Evolutionary conservation across 2,113 vertebrate genomes (phyloP).

Genomic region (Stigmatopora argus): DNA sequence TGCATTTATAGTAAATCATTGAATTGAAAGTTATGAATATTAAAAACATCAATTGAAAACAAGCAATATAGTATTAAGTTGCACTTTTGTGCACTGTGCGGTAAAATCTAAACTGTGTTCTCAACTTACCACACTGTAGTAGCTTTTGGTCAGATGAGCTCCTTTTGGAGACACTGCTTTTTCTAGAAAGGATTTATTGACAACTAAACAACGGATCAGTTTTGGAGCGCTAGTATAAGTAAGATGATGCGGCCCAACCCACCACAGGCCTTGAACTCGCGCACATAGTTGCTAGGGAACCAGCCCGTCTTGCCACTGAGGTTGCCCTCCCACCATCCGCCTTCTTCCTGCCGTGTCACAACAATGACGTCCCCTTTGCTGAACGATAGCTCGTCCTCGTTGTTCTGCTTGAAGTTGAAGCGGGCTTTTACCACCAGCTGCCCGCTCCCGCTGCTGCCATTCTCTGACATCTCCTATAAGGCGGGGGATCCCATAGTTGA

Average conservation of each 20-base stretch:
- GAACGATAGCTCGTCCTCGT: slow-evolving; percentile 97
- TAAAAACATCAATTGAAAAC: no score
- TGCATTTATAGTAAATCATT: no score
- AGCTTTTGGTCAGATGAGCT: slow-evolving; percentile 91
- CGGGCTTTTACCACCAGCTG: slow-evolving; percentile 91
- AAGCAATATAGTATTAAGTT: no score
- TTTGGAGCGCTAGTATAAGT: not conserved
- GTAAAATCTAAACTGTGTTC: not conserved
- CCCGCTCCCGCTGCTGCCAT: slow-evolving; percentile 78
- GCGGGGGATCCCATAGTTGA: not conserved
- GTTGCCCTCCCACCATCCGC: slow-evolving; percentile 97
- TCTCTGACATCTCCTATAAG: slow-evolving; percentile 92
- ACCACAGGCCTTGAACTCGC: slow-evolving; percentile 92
- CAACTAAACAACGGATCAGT: not conserved
- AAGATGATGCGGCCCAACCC: slow-evolving; percentile 53
- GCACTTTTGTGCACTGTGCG: not conserved
- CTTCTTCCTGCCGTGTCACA: slow-evolving; percentile 92
- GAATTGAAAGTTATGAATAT: no score
- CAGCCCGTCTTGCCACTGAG: slow-evolving; percentile 90
- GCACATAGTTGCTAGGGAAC: slow-evolving; percentile 99
- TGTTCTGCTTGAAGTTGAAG: slow-evolving; percentile 98
- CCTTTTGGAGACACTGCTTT: slow-evolving; percentile 90
- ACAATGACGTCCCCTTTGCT: slow-evolving; percentile 91
- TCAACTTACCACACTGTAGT: slow-evolving; percentile 88
- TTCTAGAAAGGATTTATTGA: slow-evolving; percentile 67